phyloP scores from a whole-genome alignment of 2,113 vertebrate species.

The Coracopsis vasa region DNA sequence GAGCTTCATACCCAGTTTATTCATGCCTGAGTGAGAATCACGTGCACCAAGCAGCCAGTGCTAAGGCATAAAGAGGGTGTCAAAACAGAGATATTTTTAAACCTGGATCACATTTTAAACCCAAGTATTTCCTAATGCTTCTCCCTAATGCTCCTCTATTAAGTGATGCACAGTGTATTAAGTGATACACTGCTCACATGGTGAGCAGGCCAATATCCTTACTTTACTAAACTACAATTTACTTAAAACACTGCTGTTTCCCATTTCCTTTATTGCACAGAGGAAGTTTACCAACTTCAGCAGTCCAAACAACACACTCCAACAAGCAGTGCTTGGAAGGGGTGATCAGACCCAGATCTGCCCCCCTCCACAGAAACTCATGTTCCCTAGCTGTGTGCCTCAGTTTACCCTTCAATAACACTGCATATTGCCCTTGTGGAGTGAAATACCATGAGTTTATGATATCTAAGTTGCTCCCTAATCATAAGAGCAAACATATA shows the following conservation, averaged over 20 bases:
- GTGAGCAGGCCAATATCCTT: not conserved
- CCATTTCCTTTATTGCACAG: rapidly evolving
- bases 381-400: not conserved
- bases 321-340: not conserved
- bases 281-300: not conserved
- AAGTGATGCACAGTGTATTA: not conserved
- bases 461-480: not conserved
- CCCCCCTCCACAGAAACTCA: not conserved
- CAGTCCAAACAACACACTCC: not conserved
- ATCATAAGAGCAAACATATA: rapidly evolving
- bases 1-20: not conserved
- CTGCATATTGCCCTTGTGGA: not conserved
- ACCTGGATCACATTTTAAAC: not conserved
- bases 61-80: not conserved
- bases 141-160: not conserved
- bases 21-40: not conserved
- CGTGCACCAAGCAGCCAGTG: not conserved
- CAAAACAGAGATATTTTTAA: conserved; percentile 2
- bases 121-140: not conserved
- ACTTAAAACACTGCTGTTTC: not conserved
- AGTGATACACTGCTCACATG: not conserved
- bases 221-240: not conserved
- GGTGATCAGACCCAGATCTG: not conserved
- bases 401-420: not conserved
- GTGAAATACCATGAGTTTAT: not conserved